Conservation (phyloP, 2,888 invertebrate species). For the Saturnia japonica region DNA sequence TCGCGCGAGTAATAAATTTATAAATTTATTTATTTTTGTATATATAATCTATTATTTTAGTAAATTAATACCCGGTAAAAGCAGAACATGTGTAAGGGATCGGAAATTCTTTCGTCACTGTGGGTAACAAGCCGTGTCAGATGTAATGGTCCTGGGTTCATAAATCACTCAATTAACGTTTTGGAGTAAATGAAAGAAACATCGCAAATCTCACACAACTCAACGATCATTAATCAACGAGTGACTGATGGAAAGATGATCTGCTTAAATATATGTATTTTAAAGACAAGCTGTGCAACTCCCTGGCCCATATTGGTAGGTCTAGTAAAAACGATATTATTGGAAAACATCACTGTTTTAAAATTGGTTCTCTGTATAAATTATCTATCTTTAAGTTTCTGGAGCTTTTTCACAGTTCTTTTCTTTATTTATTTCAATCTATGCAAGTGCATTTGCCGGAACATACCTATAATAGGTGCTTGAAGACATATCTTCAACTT, state of each 20-base stretch:
- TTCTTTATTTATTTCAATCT: too few relatives aligned
- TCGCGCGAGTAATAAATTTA: background rate
- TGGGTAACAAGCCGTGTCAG: conserved; percentile 67
- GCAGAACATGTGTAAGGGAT: conserved; percentile 28
- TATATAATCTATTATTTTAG: conserved; percentile 1
- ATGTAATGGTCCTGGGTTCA: conserved; percentile 65
- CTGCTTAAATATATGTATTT: conserved; percentile 5
- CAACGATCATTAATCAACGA: conserved; percentile 56
- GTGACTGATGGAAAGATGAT: conserved; percentile 33
- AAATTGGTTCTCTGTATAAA: background rate
- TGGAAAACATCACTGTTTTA: background rate
- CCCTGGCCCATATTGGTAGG: background rate
- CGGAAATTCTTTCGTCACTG: conserved; percentile 65
- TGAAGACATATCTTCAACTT: too few relatives aligned
- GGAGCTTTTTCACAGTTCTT: too few relatives aligned
- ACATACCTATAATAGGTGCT: too few relatives aligned
- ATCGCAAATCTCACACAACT: conserved; percentile 57
- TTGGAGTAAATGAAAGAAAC: conserved; percentile 49
- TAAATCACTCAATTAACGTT: conserved; percentile 76
- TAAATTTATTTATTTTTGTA: background rate
- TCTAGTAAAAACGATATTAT: background rate
- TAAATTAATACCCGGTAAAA: conserved; percentile 6
- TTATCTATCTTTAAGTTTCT: background rate
- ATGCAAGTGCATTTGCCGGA: too few relatives aligned
- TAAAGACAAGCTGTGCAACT: background rate